Conservation (phyloP, 2,113 vertebrate genomes). For the Carassius auratus region DNA sequence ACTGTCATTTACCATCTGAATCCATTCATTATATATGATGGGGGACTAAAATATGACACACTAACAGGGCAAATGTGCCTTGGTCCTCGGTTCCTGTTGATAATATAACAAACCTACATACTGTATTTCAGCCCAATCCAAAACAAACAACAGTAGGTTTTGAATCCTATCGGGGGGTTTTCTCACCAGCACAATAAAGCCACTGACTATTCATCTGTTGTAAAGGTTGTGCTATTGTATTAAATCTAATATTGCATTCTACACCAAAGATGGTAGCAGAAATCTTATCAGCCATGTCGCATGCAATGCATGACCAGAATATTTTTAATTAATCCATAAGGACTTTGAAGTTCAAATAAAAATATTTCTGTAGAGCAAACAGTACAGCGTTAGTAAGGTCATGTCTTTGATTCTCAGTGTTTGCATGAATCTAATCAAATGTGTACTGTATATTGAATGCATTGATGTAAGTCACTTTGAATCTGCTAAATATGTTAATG, state of each 20-base stretch:
- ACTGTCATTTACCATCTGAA: constrained; percentile 43
- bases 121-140: not conserved
- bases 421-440: no score
- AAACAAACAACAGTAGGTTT: not conserved
- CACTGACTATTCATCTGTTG: not conserved
- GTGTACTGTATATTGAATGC: not conserved
- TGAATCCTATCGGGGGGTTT: not conserved
- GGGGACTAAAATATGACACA: not conserved
- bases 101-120: not conserved
- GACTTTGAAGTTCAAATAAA: not conserved
- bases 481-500: not conserved
- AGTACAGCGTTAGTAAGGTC: not conserved
- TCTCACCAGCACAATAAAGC: not conserved
- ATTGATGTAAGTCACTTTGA: not conserved
- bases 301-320: constrained; percentile 8
- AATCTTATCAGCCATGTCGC: not conserved
- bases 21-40: constrained; percentile 52
- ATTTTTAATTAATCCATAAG: not conserved
- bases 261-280: not conserved
- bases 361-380: not conserved
- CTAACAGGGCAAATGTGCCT: not conserved
- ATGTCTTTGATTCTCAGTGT: not conserved
- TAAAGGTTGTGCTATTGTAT: not conserved
- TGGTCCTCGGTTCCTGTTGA: not conserved
- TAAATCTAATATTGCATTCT: not conserved